Evolutionary conservation across 2,113 vertebrate species (phyloP), one percentile per base, ranked within the genome.

Genomic region (Bubo scandiacus): DNA sequence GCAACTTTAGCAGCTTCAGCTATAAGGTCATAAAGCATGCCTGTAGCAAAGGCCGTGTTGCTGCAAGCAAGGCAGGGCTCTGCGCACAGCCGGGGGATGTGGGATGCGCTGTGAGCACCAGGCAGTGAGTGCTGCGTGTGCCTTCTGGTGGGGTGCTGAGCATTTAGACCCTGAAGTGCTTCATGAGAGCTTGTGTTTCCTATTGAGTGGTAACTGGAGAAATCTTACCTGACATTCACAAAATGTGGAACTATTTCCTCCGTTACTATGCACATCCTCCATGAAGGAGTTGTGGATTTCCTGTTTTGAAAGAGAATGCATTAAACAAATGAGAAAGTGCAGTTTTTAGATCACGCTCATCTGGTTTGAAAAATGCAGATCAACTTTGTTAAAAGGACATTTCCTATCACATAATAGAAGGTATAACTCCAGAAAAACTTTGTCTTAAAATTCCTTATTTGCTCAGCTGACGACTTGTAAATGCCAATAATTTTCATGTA

Each of bases 11-110:
- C 63, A 45, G 70, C 19, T 58, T 67, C 54, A 70, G 36, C 43
- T 23, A 5, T 59, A 54, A 45, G 49, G 51, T 52, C 15, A 22
- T 45, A 22, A 52, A 40, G 29, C 19, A 21, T 15, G 16, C n/a
- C 36, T 58, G 23, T 26, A 52, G 65, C 45, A 73, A 20, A 86
- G 29, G 8, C 15, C 3, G 3, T 9, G 15, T 15, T 77, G 52
- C 36, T 47, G 59, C 8, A 14, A 51, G 66, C 43, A 17, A 22
- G 47, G 40, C 36, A 27, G 45, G 36, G 57, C 30, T 58, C 30
- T 49, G 43, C 1, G 5, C 15, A 3, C 55, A 49, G 51, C 10
- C 5, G 1, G 0, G 42, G 45, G 15, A 14, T 1, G 6, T 7
- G 45, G 36, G 26, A 14, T 38, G 57, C 34, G n/a, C 38, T 27